These are phyloP conservation scores for Rhegmatorhina hoffmannsi DNA, from an alignment of 2,113 vertebrate genomes.

Conservation along the genomic window DNA sequence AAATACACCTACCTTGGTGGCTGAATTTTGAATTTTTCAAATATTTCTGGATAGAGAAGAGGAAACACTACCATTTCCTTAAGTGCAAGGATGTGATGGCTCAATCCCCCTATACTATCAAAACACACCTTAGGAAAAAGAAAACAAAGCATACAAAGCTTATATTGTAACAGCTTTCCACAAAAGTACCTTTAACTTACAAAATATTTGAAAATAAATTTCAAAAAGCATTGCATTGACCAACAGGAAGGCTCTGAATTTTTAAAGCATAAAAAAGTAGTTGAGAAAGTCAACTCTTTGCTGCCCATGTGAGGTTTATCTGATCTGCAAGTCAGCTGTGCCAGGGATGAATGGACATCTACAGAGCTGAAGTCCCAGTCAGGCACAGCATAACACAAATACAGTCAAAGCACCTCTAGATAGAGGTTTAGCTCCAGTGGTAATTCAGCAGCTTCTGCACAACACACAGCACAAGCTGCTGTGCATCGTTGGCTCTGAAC, in stretches of 20 bases:
- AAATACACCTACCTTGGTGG: constrained; percentile 88
- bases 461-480: background rate
- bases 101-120: constrained; percentile 93
- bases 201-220: background rate
- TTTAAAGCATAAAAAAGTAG: background rate
- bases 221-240: background rate
- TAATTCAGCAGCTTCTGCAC: background rate
- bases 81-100: constrained; percentile 93
- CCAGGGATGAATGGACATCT: background rate
- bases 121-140: constrained; percentile 85
- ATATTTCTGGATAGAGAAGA: constrained; percentile 95
- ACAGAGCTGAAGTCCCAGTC: background rate
- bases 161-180: background rate
- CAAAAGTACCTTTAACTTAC: background rate
- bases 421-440: background rate
- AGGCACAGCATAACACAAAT: background rate
- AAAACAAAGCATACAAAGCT: background rate
- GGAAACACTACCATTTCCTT: constrained; percentile 99
- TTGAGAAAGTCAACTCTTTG: background rate
- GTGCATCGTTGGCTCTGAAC: background rate
- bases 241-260: background rate
- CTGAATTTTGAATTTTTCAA: constrained; percentile 99
- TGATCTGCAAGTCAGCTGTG: background rate
- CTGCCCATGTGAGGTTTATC: background rate
- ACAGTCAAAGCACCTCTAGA: background rate